phyloP scores from a whole-genome alignment of 2,888 invertebrate species.

The Agrochola litura region DNA sequence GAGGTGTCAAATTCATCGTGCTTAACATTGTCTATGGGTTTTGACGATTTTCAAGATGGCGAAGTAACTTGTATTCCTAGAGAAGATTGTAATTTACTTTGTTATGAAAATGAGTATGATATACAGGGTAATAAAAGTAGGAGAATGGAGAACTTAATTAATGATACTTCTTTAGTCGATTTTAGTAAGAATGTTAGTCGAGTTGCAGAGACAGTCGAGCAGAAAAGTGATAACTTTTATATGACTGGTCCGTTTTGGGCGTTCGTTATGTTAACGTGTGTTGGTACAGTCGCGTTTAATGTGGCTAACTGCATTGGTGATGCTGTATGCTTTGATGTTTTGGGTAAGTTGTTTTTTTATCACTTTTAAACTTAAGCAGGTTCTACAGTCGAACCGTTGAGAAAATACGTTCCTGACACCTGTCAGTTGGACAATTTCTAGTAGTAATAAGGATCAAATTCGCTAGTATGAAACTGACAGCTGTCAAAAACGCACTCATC shows the following conservation, averaged over 20 bases:
- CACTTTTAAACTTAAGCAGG: neutral
- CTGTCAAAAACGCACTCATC: too few species aligned
- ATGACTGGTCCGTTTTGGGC: slow-evolving; percentile 92
- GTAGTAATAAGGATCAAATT: too few species aligned
- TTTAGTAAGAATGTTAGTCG: slow-evolving; percentile 59
- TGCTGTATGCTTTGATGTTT: slow-evolving; percentile 96
- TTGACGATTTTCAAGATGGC: slow-evolving; percentile 73
- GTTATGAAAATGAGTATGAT: slow-evolving; percentile 76
- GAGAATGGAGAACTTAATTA: slow-evolving; percentile 44
- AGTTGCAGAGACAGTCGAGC: slow-evolving; percentile 31
- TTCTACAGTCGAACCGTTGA: neutral
- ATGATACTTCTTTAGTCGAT: slow-evolving; percentile 36
- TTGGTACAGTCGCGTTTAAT: slow-evolving; percentile 95
- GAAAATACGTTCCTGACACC: too few species aligned
- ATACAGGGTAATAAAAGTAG: slow-evolving; percentile 56
- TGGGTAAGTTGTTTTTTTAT: slow-evolving; percentile 90
- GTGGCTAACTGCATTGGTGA: slow-evolving; percentile 97
- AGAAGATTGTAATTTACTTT: slow-evolving; percentile 79
- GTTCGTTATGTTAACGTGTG: slow-evolving; percentile 93
- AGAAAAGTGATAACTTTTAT: slow-evolving; percentile 85
- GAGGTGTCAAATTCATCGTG: slow-evolving; percentile 78
- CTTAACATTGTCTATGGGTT: slow-evolving; percentile 80
- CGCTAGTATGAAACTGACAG: too few species aligned
- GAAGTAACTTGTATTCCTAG: slow-evolving; percentile 77
- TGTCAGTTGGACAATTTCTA: too few species aligned